Conservation (phyloP, 2,888 invertebrate species). For the Hyppa rectilinea region DNA sequence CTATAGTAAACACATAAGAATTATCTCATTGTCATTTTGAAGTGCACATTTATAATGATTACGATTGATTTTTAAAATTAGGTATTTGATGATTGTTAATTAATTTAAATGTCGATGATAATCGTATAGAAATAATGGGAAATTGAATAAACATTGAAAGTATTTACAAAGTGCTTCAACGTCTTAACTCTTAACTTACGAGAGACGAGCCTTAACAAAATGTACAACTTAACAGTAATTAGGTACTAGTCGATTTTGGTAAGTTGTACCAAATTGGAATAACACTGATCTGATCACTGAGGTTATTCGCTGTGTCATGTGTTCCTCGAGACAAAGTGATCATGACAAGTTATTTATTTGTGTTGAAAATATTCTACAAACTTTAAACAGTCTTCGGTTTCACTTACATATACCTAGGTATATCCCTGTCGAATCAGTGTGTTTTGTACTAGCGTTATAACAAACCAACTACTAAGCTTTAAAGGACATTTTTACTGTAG, state of each 20-base stretch:
- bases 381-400: conserved; percentile 89
- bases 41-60: conserved; percentile 54
- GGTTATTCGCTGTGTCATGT: conserved; percentile 73
- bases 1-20: conserved; percentile 37
- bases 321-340: conserved; percentile 74
- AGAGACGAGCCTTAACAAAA: conserved; percentile 74
- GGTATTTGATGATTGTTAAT: conserved; percentile 37
- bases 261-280: conserved; percentile 86
- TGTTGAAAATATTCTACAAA: conserved; percentile 86
- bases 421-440: conserved; percentile 89
- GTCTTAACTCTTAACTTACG: conserved; percentile 65
- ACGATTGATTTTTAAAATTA: too few species aligned
- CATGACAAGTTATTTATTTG: conserved; percentile 76
- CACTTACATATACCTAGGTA: conserved; percentile 86
- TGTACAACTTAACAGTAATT: conserved; percentile 82
- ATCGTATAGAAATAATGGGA: conserved; percentile 65
- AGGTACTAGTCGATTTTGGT: conserved; percentile 87
- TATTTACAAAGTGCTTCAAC: conserved; percentile 75
- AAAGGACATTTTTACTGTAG: conserved; percentile 68
- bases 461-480: conserved; percentile 81
- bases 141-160: conserved; percentile 70
- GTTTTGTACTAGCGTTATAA: conserved; percentile 89
- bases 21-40: conserved; percentile 52
- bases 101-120: conserved; percentile 45
- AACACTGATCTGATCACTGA: conserved; percentile 82